Evolutionary conservation across 2,797 vertebrate genomes (phyloP).

Genomic region (Sebastes steindachneri): DNA sequence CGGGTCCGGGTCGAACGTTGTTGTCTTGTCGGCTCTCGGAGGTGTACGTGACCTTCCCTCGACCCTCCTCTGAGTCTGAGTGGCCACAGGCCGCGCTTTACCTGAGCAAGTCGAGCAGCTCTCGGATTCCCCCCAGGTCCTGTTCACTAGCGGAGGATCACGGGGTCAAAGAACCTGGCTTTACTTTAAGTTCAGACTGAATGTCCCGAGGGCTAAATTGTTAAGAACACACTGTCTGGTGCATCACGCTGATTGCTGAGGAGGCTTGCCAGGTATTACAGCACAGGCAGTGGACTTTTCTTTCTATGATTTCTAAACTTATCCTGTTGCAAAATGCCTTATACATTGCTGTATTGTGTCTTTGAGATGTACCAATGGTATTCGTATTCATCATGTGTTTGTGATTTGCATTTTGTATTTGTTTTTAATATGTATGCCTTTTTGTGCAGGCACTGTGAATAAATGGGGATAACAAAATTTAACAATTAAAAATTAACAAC

Average conservation of each 20-base stretch:
- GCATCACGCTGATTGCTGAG: not conserved
- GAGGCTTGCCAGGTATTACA: slow-evolving; percentile 1
- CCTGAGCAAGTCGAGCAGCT: slow-evolving; percentile 29
- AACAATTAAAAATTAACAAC: too few species aligned
- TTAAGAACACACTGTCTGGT: slow-evolving; percentile 17
- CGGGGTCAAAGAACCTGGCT: slow-evolving; percentile 53
- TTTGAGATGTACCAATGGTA: not conserved
- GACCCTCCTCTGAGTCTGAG: slow-evolving; percentile 32
- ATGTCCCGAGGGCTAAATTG: slow-evolving; percentile 21
- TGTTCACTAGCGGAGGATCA: slow-evolving; percentile 28
- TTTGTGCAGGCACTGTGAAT: not conserved
- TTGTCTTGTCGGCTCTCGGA: slow-evolving; percentile 44
- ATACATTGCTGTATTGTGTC: not conserved
- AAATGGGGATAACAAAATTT: not conserved
- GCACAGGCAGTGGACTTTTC: not conserved
- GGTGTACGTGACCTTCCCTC: slow-evolving; percentile 50
- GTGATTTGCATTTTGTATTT: slow-evolving; percentile 13
- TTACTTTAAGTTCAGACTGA: slow-evolving; percentile 42
- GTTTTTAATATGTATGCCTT: not conserved
- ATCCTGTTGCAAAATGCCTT: not conserved
- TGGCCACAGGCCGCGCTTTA: slow-evolving; percentile 22
- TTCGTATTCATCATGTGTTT: not conserved
- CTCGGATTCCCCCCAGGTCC: slow-evolving; percentile 39
- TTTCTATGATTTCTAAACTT: not conserved
- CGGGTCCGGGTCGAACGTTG: slow-evolving; percentile 7